Evolutionary conservation across 2,888 invertebrate species (phyloP), one percentile per base, ranked within the genome.

Genomic region (Himalopsyche tibetana): DNA sequence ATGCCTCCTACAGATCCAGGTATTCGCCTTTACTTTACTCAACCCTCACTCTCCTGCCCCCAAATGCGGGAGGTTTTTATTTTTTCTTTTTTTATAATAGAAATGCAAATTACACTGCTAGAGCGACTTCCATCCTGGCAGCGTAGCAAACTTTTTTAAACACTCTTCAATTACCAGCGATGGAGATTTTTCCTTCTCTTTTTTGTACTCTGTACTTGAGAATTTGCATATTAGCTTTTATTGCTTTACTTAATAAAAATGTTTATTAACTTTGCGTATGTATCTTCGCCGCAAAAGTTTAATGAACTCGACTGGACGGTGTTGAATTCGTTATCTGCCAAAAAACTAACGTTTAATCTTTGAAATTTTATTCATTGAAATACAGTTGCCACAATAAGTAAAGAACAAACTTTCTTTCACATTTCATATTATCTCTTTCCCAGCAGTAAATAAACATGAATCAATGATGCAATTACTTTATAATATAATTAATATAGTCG

Each of bases 91-190:
- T 85, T 85, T 84, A 87, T 88, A 88, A 88, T 87, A 87, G 85
- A 88, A 88, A 88, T 88, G 88, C 87, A 88, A 88, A 88, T 88
- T 88, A 87, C 88, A 87, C 86, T 85, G 85, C 87, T 79, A 83
- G 80, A 85, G 88, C 84, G 85, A 85, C 87, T 86, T 86, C 84
- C 82, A 83, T 86, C 84, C 84, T 82, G 56, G 85, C 85, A 84
- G 85, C 86, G 79, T 84, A 80, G 86, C 88, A 88, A 88, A 88
- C 88, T 88, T 88, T 88, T 87, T 88, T 88, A 87, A 88, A 88
- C 87, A 88, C 87, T 88, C 88, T 88, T 88, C 88, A 88, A 88
- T 88, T 88, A 88, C 88, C 87, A 82, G 81, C 87, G 86, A 85
- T 83, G 87, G 88, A 84, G 88, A 88, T 88, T 88, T 88, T 86